These are phyloP conservation scores for Dioctria rufipes DNA, from an alignment of 2,888 invertebrate species.

Conservation along the genomic window DNA sequence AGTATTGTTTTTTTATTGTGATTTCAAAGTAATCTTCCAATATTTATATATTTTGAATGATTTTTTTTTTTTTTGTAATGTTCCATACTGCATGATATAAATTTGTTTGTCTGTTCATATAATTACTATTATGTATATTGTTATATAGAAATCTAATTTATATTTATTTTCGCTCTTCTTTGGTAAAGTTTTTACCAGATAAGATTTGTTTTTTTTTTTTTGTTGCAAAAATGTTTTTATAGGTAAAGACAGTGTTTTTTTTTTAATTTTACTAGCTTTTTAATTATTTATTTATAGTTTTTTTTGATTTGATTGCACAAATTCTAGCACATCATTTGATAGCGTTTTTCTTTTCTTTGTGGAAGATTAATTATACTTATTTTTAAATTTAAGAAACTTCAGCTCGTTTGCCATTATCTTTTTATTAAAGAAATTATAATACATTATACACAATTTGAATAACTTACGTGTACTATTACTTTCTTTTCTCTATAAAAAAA, in stretches of 20 bases:
- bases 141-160: conserved; percentile 11
- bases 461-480: no score
- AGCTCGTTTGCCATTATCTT: not conserved
- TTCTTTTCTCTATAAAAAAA: no score
- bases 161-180: conserved; percentile 16
- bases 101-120: not conserved
- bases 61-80: not conserved
- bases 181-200: conserved; percentile 36
- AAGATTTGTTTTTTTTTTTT: conserved; percentile 11
- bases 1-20: conserved; percentile 27
- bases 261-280: conserved; percentile 8
- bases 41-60: not conserved
- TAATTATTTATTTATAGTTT: conserved; percentile 3
- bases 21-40: conserved; percentile 18
- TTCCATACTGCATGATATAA: conserved; percentile 39
- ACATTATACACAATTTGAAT: no score
- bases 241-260: not conserved
- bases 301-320: conserved; percentile 52
- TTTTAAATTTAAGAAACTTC: no score
- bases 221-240: conserved; percentile 29
- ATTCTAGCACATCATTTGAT: conserved; percentile 16
- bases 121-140: no score
- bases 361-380: not conserved
- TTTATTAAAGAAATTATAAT: not conserved
- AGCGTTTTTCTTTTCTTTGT: not conserved